Conservation (phyloP, 2,797 vertebrate genomes). For the Danio kyathit region DNA sequence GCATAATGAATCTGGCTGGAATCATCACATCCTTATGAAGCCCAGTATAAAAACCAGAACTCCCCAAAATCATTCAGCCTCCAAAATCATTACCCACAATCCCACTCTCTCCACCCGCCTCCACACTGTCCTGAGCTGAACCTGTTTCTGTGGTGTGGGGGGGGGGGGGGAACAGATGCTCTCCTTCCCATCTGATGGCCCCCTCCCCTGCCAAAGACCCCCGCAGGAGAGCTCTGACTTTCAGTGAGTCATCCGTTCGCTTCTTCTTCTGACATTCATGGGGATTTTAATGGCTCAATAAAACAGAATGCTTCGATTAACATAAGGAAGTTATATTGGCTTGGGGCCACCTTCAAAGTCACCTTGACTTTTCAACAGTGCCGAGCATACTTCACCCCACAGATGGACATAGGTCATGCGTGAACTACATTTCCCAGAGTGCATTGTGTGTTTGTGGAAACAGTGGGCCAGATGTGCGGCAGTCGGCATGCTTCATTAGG, state of each 20-base stretch:
- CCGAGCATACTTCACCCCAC: background rate
- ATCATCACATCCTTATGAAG: slow-evolving; percentile 50
- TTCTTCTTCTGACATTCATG: slow-evolving; percentile 11
- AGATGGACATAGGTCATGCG: slow-evolving; percentile 12
- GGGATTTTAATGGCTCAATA: slow-evolving; percentile 37
- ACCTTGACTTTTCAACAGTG: slow-evolving; percentile 20
- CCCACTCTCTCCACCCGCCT: background rate
- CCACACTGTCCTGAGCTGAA: slow-evolving; percentile 40
- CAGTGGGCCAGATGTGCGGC: slow-evolving; percentile 43
- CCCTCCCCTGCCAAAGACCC: slow-evolving; percentile 30
- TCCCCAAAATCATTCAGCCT: background rate
- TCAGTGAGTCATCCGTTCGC: slow-evolving; percentile 41
- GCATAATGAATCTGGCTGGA: slow-evolving; percentile 37
- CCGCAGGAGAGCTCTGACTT: slow-evolving; percentile 34
- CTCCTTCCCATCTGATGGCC: slow-evolving; percentile 6
- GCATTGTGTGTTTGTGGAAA: slow-evolving; percentile 9
- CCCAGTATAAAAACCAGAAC: slow-evolving; percentile 3
- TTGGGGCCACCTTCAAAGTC: slow-evolving; percentile 3
- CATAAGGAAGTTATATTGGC: slow-evolving; percentile 13
- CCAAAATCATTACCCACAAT: slow-evolving; percentile 1
- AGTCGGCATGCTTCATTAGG: slow-evolving; percentile 52
- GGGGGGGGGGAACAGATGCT: slow-evolving; percentile 55
- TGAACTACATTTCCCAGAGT: slow-evolving; percentile 42
- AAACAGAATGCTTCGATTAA: slow-evolving; percentile 34
- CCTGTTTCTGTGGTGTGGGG: slow-evolving; percentile 45